Conservation (phyloP, 37 sponge, comb jelly and placozoan species). For the Ianthella basta region DNA sequence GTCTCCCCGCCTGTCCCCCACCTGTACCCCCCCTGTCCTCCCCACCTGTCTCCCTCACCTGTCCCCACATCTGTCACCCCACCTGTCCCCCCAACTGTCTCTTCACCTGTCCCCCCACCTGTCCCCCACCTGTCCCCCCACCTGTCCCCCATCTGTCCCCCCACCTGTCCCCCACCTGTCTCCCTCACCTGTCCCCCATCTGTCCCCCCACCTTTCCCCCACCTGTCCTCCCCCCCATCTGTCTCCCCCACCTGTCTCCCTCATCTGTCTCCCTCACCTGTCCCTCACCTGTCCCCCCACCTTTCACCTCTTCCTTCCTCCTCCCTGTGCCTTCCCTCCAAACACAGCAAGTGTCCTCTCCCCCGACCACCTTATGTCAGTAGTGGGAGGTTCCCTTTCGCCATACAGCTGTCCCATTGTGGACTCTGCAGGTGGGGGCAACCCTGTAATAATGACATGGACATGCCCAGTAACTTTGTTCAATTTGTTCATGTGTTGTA, state of each 20-base stretch:
- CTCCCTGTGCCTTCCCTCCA: neutral
- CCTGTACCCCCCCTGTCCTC: neutral
- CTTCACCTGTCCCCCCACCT: neutral
- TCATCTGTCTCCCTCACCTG: conserved; percentile 10
- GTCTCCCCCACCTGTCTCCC: neutral
- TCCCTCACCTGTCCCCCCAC: neutral
- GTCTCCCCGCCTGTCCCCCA: neutral
- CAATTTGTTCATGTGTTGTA: conserved; percentile 18
- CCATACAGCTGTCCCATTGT: neutral
- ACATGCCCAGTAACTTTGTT: neutral
- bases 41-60: neutral
- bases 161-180: conserved; percentile 10
- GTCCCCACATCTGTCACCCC: conserved; percentile 15
- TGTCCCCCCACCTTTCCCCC: neutral
- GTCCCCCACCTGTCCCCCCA: neutral
- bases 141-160: conserved; percentile 21
- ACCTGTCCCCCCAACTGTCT: neutral
- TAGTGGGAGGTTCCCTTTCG: neutral
- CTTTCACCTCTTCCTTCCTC: neutral
- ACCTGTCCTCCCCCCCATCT: neutral
- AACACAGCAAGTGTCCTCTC: neutral
- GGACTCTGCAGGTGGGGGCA: neutral
- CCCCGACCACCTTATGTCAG: conserved; percentile 1
- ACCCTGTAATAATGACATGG: neutral
- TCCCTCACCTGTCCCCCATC: neutral